These are phyloP conservation scores for Pterois miles DNA, from an alignment of 2,797 vertebrate species.

Conservation along the genomic window DNA sequence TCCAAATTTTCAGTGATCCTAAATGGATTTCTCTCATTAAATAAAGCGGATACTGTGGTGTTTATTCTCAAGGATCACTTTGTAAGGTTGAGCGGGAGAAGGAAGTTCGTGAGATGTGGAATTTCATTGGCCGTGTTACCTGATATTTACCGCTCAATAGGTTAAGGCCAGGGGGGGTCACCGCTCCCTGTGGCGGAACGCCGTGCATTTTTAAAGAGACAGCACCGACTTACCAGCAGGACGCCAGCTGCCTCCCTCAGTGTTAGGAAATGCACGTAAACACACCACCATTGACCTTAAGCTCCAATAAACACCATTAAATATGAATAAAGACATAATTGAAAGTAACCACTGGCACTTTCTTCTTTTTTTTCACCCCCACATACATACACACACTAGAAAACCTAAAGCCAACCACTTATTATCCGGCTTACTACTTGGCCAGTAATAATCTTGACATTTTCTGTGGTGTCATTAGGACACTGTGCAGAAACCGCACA, in stretches of 20 bases:
- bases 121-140: conserved; percentile 71
- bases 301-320: conserved; percentile 87
- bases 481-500: conserved; percentile 31
- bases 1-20: not conserved
- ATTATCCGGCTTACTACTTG: conserved; percentile 31
- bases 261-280: conserved; percentile 77
- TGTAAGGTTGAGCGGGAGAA: conserved; percentile 35
- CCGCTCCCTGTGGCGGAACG: conserved; percentile 70
- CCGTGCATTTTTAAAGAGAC: conserved; percentile 85
- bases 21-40: conserved; percentile 31
- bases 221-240: conserved; percentile 79
- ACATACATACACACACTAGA: conserved; percentile 23
- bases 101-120: conserved; percentile 29
- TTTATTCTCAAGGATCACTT: conserved; percentile 27
- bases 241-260: conserved; percentile 59
- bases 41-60: conserved; percentile 4
- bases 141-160: conserved; percentile 86
- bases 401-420: conserved; percentile 37
- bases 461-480: conserved; percentile 52
- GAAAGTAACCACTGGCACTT: conserved; percentile 81
- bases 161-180: conserved; percentile 78
- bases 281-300: conserved; percentile 83
- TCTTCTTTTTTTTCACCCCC: conserved; percentile 38
- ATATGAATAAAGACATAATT: conserved; percentile 88
- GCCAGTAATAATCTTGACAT: conserved; percentile 68